Evolutionary conservation across 2,797 vertebrate genomes (phyloP), one percentile per base, ranked within the genome.

Genomic region (Serranus cabrilla): DNA sequence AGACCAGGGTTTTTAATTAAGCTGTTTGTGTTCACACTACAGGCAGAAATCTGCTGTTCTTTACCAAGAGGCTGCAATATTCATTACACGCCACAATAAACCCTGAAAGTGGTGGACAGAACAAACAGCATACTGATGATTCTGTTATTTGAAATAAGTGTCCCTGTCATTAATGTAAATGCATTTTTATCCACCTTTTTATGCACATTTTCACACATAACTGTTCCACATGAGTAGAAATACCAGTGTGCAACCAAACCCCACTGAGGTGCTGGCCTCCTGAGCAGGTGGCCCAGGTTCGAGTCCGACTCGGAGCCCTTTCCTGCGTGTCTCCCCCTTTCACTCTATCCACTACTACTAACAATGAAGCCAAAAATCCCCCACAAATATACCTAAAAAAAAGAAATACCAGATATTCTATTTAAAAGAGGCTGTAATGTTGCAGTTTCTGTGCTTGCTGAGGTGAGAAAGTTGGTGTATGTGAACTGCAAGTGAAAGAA

Each of bases 1-100:
- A 68, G 40, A 59, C 2, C 13, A 34, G 58, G 10, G 20, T 51
- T 46, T 65, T 61, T 34, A 11, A 56, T 47, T 47, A n/a, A n/a
- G 13, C 40, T 40, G 47, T 71, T 57, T 57, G 58, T 42, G 21
- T 31, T 27, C 23, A 49, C 21, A 50, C 27, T 9, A 9, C 11
- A 31, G 43, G n/a, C 43, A 47, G 14, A 21, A 31, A 34, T 34
- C 34, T 34, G 34, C 34, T 34, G 34, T 34, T 34, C 25, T 54
- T 68, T 16, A 69, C 31, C 20, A 17, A 52, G 68, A 60, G 18
- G 16, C 50, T 27, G 50, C 12, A 5, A 27, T 23, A 14, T 54
- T 62, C 23, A 66, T 21, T 5, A 52, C 20, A 16, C 7, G 27
- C 40, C 20, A 12, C 47, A 23, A 23, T 27, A 16, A 60, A 43